Conservation (phyloP, 2,888 invertebrate species). For the Rhagonycha lutea region DNA sequence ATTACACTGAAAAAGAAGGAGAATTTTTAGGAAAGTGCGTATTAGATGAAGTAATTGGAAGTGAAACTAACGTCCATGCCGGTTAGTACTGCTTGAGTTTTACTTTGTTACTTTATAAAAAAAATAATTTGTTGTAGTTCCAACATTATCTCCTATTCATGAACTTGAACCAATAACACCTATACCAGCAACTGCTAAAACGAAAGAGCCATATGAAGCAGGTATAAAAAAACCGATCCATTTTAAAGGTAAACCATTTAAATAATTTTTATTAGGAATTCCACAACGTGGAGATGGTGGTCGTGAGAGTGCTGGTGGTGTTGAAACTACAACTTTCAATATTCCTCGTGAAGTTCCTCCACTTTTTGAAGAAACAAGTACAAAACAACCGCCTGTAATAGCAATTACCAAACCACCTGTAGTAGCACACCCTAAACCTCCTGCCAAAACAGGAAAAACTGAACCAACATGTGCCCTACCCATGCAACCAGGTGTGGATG, state of each 20-base stretch:
- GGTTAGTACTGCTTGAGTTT: slow-evolving; percentile 33
- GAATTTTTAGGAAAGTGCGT: slow-evolving; percentile 67
- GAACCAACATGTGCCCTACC: slow-evolving; percentile 59
- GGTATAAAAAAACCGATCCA: slow-evolving; percentile 4
- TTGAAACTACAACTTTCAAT: background rate
- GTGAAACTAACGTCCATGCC: slow-evolving; percentile 43
- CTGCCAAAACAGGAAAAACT: slow-evolving; percentile 47
- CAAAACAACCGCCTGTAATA: background rate
- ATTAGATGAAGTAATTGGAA: slow-evolving; percentile 46
- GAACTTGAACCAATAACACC: slow-evolving; percentile 17
- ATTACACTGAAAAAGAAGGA: slow-evolving; percentile 63
- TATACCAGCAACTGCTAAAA: slow-evolving; percentile 7
- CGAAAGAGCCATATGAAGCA: slow-evolving; percentile 19
- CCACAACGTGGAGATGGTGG: slow-evolving; percentile 22
- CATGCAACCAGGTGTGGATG: slow-evolving; percentile 57
- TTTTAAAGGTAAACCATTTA: background rate
- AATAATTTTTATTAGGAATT: slow-evolving; percentile 23
- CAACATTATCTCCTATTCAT: slow-evolving; percentile 44
- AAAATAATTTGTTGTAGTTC: slow-evolving; percentile 38
- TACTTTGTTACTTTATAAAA: background rate
- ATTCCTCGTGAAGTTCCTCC: background rate
- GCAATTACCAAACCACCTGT: background rate
- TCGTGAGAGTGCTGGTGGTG: background rate
- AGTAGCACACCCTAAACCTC: slow-evolving; percentile 17
- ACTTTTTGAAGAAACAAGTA: background rate